phyloP scores from a whole-genome alignment of 2,888 invertebrate species.

The Mellilla xanthometata region DNA sequence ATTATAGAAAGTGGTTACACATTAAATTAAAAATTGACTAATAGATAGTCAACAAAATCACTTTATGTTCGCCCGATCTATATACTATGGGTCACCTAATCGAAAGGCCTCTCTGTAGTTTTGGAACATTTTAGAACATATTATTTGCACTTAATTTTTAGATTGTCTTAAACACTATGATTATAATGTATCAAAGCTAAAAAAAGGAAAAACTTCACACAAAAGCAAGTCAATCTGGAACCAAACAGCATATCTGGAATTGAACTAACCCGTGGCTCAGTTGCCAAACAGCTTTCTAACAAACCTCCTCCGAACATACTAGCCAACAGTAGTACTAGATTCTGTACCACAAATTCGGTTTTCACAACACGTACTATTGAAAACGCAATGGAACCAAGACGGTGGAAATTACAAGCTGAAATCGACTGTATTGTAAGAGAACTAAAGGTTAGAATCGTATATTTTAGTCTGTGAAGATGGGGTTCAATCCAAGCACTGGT shows the following conservation, averaged over 20 bases:
- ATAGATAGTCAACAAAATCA: too few relatives aligned
- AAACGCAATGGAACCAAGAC: conserved; percentile 14
- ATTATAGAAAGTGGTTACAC: too few relatives aligned
- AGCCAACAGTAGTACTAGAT: conserved; percentile 19
- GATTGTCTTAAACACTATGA: too few relatives aligned
- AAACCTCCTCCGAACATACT: conserved; percentile 15
- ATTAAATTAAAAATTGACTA: too few relatives aligned
- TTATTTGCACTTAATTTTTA: too few relatives aligned
- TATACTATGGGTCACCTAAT: too few relatives aligned
- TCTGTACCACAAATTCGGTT: conserved; percentile 29
- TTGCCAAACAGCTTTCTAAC: conserved; percentile 32
- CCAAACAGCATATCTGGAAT: conserved; percentile 14
- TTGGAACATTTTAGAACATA: too few relatives aligned
- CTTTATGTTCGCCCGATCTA: too few relatives aligned
- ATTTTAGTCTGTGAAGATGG: background rate
- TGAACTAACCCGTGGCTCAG: conserved; percentile 12
- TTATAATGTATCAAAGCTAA: too few relatives aligned
- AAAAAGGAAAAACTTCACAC: too few relatives aligned
- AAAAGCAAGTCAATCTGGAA: conserved; percentile 10
- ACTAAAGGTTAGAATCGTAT: conserved; percentile 2
- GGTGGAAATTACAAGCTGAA: background rate
- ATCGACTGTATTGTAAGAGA: background rate
- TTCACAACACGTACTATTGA: conserved; percentile 31
- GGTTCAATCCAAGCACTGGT: conserved; percentile 1
- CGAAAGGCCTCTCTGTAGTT: too few relatives aligned